phyloP scores from a whole-genome alignment of 2,888 invertebrate species.

The Salticus scenicus region DNA sequence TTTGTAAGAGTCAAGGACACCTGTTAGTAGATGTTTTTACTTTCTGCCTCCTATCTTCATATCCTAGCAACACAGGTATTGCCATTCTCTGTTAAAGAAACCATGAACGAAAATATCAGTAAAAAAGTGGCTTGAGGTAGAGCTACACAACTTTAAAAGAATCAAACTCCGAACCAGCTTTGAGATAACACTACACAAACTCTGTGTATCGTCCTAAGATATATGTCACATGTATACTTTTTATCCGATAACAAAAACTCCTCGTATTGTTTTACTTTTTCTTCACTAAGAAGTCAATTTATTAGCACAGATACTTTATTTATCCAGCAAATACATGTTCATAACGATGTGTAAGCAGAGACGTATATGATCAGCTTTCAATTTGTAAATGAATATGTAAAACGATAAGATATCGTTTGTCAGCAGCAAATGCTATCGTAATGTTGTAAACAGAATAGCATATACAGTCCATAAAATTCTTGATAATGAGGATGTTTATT shows the following conservation, averaged over 20 bases:
- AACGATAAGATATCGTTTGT: neutral
- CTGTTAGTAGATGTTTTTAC: neutral
- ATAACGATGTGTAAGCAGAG: neutral
- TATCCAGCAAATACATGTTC: neutral
- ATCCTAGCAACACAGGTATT: neutral
- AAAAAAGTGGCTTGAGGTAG: neutral
- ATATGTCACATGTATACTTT: neutral
- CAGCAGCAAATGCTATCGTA: too few relatives aligned
- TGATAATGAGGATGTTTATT: too few relatives aligned
- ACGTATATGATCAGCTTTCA: neutral
- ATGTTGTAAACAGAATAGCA: too few relatives aligned
- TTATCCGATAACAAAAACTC: slow-evolving; percentile 4
- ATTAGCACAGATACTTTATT: neutral
- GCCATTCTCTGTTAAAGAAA: slow-evolving; percentile 17
- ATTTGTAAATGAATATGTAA: neutral
- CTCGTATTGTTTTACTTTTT: neutral
- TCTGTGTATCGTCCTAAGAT: neutral
- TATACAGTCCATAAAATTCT: too few relatives aligned
- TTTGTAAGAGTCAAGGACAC: neutral
- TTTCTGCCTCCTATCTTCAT: neutral
- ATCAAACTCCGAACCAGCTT: neutral
- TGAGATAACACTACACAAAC: neutral
- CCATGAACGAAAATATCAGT: neutral
- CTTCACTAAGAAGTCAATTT: neutral
- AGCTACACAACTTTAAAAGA: neutral